Evolutionary conservation across 1,140 invertebrate genomes (phyloP).

Genomic region (Trachelipus rathkii): DNA sequence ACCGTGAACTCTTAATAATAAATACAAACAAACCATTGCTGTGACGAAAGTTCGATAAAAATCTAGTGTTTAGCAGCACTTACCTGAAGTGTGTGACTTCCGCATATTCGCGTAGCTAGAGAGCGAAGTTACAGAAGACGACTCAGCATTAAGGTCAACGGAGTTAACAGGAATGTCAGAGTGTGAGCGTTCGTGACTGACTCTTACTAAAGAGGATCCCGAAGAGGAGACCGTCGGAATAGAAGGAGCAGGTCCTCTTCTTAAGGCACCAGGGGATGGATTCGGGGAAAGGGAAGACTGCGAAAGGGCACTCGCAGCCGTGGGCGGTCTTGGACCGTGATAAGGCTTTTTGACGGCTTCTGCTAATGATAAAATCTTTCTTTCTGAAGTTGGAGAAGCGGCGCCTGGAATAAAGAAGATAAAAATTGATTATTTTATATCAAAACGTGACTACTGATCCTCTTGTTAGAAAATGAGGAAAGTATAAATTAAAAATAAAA

Average conservation of each 20-base stretch:
- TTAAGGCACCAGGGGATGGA: constrained; percentile 50
- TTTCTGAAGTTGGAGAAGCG: constrained; percentile 89
- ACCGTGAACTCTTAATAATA: no score
- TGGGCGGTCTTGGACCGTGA: constrained; percentile 54
- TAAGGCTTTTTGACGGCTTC: constrained; percentile 78
- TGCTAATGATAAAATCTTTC: constrained; percentile 84
- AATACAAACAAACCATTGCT: no score
- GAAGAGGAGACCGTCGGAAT: constrained; percentile 32
- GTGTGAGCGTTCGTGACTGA: constrained; percentile 74
- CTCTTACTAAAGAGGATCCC: constrained; percentile 59
- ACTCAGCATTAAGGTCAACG: constrained; percentile 87
- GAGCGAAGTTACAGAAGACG: constrained; percentile 88
- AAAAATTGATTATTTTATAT: no score
- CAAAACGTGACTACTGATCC: no score
- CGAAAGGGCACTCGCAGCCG: constrained; percentile 51
- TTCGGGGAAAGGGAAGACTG: constrained; percentile 54
- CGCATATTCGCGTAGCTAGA: constrained; percentile 59
- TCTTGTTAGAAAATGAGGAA: no score
- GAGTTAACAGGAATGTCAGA: constrained; percentile 76
- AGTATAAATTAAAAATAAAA: no score
- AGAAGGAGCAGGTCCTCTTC: constrained; percentile 51
- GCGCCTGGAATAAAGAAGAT: constrained; percentile 59
- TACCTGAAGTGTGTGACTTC: constrained; percentile 78
- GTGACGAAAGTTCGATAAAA: no score
- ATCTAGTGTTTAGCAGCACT: no score